Evolutionary conservation across 1,140 invertebrate species (phyloP).

Genomic region (Drepana arcuata): DNA sequence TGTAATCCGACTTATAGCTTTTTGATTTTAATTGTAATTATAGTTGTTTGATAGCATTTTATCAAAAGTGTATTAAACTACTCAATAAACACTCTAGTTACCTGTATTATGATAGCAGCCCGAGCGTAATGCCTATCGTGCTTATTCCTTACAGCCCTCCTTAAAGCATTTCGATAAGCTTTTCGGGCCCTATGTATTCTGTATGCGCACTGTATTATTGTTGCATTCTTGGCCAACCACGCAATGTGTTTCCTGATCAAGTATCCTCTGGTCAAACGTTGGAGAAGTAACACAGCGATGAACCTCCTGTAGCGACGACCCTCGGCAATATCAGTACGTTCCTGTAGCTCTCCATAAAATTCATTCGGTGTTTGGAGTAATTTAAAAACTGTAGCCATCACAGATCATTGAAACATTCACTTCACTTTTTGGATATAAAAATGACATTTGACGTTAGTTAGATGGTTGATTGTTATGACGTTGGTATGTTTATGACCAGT

Average conservation of each 20-base stretch:
- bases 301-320: slow-evolving; percentile 27
- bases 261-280: slow-evolving; percentile 44
- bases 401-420: too few species aligned
- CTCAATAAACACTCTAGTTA: too few species aligned
- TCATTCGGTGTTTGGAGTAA: slow-evolving; percentile 32
- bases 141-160: slow-evolving; percentile 39
- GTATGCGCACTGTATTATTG: slow-evolving; percentile 53
- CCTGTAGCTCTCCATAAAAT: slow-evolving; percentile 42
- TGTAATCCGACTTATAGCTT: too few species aligned
- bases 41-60: too few species aligned
- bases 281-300: slow-evolving; percentile 37
- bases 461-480: too few species aligned
- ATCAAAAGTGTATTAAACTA: too few species aligned
- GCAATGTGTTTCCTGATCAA: slow-evolving; percentile 50
- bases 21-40: too few species aligned
- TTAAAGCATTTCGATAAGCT: slow-evolving; percentile 36
- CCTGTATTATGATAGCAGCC: slow-evolving; percentile 46
- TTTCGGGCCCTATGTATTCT: slow-evolving; percentile 41
- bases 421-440: too few species aligned
- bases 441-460: too few species aligned
- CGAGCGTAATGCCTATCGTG: slow-evolving; percentile 38
- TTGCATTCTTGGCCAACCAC: slow-evolving; percentile 49
- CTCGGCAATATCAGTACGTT: slow-evolving; percentile 34
- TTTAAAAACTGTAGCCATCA: slow-evolving; percentile 45
- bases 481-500: too few species aligned